Percentiles rank a stretch among this genome's conserved stretches.
Conservation (phyloP, 2,797 vertebrate species). For the Enteromius thamalakanensis region DNA sequence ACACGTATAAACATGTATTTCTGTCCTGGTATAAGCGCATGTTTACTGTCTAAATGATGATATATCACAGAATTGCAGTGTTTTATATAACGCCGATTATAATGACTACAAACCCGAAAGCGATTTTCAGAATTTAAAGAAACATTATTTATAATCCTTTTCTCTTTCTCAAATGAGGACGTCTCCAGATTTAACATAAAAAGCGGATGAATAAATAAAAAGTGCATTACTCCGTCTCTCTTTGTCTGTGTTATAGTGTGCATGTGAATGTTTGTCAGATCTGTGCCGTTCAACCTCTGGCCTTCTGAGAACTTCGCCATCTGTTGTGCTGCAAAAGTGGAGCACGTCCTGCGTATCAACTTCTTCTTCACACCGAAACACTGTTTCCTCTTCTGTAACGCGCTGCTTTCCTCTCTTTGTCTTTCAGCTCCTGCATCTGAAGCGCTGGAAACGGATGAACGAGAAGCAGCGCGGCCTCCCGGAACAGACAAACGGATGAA, state of each 20-base stretch:
- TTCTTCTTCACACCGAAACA: constrained; percentile 18
- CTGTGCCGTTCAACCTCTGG: constrained; percentile 40
- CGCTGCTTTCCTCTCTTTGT: constrained; percentile 10
- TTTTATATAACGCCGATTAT: background rate
- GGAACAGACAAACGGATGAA: background rate
- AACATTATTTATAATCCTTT: background rate
- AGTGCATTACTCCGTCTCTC: background rate
- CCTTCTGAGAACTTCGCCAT: constrained; percentile 31
- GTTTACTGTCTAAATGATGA: background rate
- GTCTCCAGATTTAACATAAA: background rate
- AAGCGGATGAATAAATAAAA: constrained; percentile 7
- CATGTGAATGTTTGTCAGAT: constrained; percentile 27
- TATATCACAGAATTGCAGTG: background rate
- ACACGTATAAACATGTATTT: too few relatives aligned
- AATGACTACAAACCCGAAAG: background rate
- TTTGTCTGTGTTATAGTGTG: constrained; percentile 28
- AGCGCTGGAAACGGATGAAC: background rate
- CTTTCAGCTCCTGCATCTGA: background rate
- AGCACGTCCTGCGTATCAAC: constrained; percentile 26
- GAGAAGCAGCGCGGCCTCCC: background rate
- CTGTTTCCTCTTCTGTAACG: background rate
- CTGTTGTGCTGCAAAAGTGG: constrained; percentile 40
- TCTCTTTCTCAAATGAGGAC: background rate
- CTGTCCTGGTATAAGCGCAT: background rate
- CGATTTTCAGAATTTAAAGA: background rate